Evolutionary conservation across 1,140 invertebrate species (phyloP).

Genomic region (Penaeus chinensis): DNA sequence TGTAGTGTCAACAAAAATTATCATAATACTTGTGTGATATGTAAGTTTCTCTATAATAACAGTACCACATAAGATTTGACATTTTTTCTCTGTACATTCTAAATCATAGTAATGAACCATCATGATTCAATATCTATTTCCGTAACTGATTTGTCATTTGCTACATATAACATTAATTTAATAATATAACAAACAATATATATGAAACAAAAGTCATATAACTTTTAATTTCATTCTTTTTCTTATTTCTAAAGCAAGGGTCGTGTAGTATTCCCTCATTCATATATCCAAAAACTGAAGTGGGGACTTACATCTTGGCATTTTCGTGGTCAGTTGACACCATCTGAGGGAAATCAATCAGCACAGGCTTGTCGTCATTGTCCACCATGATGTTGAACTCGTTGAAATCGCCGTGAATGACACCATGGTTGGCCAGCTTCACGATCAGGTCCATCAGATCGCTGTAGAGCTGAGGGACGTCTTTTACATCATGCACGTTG

Average conservation of each 20-base stretch:
- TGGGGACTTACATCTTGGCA: conserved; percentile 80
- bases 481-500: conserved; percentile 80
- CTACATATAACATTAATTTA: conserved; percentile 42
- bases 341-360: conserved; percentile 99
- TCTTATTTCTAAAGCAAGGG: not conserved
- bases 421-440: conserved; percentile 89
- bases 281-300: not conserved
- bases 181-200: too few relatives aligned
- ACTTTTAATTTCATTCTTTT: too few relatives aligned
- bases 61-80: too few relatives aligned
- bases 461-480: conserved; percentile 86
- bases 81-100: too few relatives aligned
- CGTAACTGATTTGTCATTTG: not conserved
- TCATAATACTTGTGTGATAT: too few relatives aligned
- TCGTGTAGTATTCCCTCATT: conserved; percentile 57
- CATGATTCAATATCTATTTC: too few relatives aligned
- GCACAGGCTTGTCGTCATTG: conserved; percentile 80
- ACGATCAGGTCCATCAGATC: conserved; percentile 96
- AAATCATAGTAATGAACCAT: too few relatives aligned
- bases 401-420: conserved; percentile 99
- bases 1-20: too few relatives aligned
- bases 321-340: conserved; percentile 92
- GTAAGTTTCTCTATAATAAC: too few relatives aligned
- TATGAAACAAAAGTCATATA: too few relatives aligned
- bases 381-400: conserved; percentile 97